Base-by-base conservation (phyloP, 2,797 vertebrate genomes). In the Cyclopterus lumpus region DNA sequence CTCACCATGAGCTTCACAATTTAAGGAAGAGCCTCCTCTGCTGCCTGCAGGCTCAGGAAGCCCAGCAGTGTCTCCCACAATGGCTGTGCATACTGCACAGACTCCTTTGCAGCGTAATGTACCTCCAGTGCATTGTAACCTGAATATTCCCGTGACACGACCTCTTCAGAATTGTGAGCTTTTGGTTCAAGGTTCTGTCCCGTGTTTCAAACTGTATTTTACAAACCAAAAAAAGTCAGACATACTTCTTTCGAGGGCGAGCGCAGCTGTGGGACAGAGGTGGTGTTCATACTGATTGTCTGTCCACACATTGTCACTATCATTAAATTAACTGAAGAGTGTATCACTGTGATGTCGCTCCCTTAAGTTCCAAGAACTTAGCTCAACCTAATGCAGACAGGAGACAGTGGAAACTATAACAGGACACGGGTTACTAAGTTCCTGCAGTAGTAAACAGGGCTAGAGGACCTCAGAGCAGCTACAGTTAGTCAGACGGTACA, bases 21-120 rank as follows among this genome's bases (percentile, higher is more conserved):
- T 60, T 58, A 72, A 77, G 77, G 77, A 74, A 85, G 60, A 82
- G 55, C 63, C 62, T 69, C 48, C 18, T 71, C 24, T 62, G 49
- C 26, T 40, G 73, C 73, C 20, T 61, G 64, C 54, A 77, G 44
- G 67, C 54, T 81, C 80, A 79, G 78, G 75, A 83, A 79, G 61
- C 73, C 58, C 57, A 57, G 51, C 46, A 65, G 38, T 48, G 72
- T 73, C 66, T 51, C 51, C 55, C 16, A 77, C 74, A 74, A 71
- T 74, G 59, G 54, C 51, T 79, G 63, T 46, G 49, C 16, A 28
- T 15, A 59, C 49, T 49, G 40, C 15, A 46, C 53, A 34, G 22
- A 58, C 53, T 70, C 34, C 12, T 65, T 58, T 49, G 57, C 7
- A 54, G 8, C 34, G 38, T 40, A 40, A 73, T 11, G 5, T 5